Evolutionary conservation across 2,888 invertebrate species (phyloP).

Genomic region (Quadroppia sp.): DNA sequence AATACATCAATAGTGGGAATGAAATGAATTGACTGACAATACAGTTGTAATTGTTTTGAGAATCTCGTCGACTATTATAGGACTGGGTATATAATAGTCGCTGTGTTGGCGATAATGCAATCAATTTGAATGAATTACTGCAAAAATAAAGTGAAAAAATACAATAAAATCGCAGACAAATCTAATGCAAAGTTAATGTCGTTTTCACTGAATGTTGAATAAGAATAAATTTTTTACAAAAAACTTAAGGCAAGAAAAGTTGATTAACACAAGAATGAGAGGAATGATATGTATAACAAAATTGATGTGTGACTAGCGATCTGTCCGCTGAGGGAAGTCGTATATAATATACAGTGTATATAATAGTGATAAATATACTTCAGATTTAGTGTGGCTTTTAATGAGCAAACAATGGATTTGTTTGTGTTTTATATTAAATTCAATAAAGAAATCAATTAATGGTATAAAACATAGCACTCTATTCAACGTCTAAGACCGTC

Average conservation of each 20-base stretch:
- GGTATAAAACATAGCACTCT: background rate
- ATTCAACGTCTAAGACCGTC: background rate
- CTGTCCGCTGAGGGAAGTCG: slow-evolving; percentile 4
- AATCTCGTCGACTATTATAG: too few species aligned
- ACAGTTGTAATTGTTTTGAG: slow-evolving; percentile 26
- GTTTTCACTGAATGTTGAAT: too few species aligned
- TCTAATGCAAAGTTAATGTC: slow-evolving; percentile 4
- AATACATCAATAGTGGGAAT: slow-evolving; percentile 12
- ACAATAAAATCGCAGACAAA: background rate
- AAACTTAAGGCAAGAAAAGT: background rate
- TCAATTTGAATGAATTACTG: background rate
- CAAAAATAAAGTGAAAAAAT: slow-evolving; percentile 3
- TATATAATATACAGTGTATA: background rate
- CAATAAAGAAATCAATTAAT: background rate
- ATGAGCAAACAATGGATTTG: background rate
- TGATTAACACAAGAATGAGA: background rate
- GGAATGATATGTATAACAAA: background rate
- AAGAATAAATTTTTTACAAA: background rate
- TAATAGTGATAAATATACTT: slow-evolving; percentile 11
- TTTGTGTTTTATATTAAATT: slow-evolving; percentile 10
- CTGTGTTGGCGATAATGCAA: background rate
- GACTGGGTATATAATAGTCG: too few species aligned
- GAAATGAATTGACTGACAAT: slow-evolving; percentile 15
- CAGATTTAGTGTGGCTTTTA: background rate
- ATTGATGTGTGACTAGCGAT: too few species aligned